Conservation (phyloP, 2,888 invertebrate species). For the Nomada ferruginata region DNA sequence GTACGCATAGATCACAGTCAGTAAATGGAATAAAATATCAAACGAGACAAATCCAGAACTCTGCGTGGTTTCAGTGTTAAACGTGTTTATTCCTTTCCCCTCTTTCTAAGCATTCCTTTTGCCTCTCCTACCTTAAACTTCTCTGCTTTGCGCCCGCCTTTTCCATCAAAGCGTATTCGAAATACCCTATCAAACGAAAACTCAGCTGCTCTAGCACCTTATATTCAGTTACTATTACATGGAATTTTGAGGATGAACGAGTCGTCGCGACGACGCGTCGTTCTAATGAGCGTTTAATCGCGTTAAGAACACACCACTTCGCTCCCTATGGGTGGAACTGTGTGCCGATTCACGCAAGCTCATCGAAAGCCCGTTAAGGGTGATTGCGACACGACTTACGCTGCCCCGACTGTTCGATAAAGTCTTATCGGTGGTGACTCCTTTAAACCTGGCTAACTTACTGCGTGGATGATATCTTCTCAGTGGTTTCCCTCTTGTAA, state of each 20-base stretch:
- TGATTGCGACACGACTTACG: constrained; percentile 19
- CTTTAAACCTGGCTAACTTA: constrained; percentile 18
- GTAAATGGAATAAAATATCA: too few relatives aligned
- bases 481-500: not conserved
- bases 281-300: constrained; percentile 76
- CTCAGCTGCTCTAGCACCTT: constrained; percentile 21
- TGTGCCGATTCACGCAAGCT: constrained; percentile 39
- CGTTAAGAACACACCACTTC: constrained; percentile 56
- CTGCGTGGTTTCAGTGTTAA: too few relatives aligned
- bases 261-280: constrained; percentile 62
- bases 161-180: too few relatives aligned
- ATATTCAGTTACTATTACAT: constrained; percentile 63
- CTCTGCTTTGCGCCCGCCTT: too few relatives aligned
- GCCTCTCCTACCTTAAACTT: too few relatives aligned
- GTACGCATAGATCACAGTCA: too few relatives aligned
- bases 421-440: constrained; percentile 1
- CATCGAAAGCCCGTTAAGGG: constrained; percentile 49
- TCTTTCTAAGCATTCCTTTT: too few relatives aligned
- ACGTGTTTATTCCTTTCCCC: too few relatives aligned
- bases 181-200: constrained; percentile 14
- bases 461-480: not conserved
- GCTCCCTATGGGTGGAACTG: constrained; percentile 14
- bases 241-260: constrained; percentile 70
- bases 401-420: constrained; percentile 19
- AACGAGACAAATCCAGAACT: too few relatives aligned